Evolutionary conservation across 37 sponge, comb jelly and placozoan species (phyloP), one percentile per base, ranked within the genome.

Genomic region (Cladorhizidae sp.): DNA sequence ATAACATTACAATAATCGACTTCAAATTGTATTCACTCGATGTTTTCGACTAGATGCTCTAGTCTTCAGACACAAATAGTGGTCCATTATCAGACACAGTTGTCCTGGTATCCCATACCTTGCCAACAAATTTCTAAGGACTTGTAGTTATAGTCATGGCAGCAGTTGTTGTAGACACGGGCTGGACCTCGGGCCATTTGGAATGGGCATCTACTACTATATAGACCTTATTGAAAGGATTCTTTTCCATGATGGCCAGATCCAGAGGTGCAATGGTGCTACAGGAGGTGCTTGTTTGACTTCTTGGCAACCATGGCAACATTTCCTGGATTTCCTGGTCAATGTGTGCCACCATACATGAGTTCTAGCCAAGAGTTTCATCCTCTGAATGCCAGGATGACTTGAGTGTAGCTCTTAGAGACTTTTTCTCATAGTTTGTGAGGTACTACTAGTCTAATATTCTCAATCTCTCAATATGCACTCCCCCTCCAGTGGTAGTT

Each of bases 401-500:
- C 51, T 42, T 3, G 25, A 32, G 41, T 82, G 74, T 5, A 82
- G 64, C 9, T 40, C 42, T 26, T 72, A 31, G 18, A 73, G 62
- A 5, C 72, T 61, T 62, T 32, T n/a, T 33, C 23, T 64, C 23
- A 25, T n/a, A 43, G 72, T 39, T 8, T 39, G n/a, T 64, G 8
- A 6, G n/a, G 65, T 7, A 77, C 56, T n/a, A 63, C 26, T 38
- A 77, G 57, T 45, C 88, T 28, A 74, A 57, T 73, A n/a, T n/a
- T n/a, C n/a, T n/a, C n/a, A n/a, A 32, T 83, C 88, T 83, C 88
- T 82, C 41, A 88, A 15, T 22, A 88, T 36, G 57, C 87, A 87
- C 38, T 56, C 59, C 1, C 56, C 18, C 78, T 78, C n/a, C 85
- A 32, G 3, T 9, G 3, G 31, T 28, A 67, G 17, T 67, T 67